These are phyloP conservation scores for Neodiprion fabricii DNA, from an alignment of 1,140 invertebrate genomes.

Conservation along the genomic window DNA sequence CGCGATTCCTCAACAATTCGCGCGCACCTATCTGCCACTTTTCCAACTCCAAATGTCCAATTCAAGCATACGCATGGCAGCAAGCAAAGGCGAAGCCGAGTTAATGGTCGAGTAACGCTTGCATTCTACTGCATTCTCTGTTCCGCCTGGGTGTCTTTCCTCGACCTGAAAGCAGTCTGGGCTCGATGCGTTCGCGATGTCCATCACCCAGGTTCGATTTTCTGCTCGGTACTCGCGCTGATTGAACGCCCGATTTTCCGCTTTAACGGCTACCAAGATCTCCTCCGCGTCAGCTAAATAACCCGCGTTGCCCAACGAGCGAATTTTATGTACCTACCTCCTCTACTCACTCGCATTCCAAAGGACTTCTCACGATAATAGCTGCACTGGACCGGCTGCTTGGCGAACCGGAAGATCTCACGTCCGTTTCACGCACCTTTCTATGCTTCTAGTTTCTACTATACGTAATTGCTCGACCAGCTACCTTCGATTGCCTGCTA, in stretches of 20 bases:
- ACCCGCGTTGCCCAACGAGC: not conserved
- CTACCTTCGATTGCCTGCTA: too few relatives aligned
- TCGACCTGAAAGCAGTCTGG: too few relatives aligned
- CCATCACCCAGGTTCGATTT: not conserved
- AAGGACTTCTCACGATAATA: not conserved
- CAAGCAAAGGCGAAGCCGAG: too few relatives aligned
- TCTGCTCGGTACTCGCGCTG: not conserved
- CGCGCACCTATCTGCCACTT: too few relatives aligned
- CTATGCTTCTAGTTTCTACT: too few relatives aligned
- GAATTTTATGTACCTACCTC: conserved; percentile 2
- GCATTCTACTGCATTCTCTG: not conserved
- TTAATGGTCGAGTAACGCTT: too few relatives aligned
- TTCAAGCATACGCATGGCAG: too few relatives aligned
- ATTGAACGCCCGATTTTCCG: not conserved
- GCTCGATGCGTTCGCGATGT: too few relatives aligned
- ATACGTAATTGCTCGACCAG: too few relatives aligned
- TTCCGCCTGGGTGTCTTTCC: not conserved
- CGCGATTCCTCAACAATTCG: too few relatives aligned
- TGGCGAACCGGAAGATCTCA: not conserved
- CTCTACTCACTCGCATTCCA: not conserved
- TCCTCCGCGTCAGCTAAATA: not conserved
- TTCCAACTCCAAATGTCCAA: too few relatives aligned
- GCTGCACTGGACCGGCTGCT: not conserved
- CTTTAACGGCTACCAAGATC: not conserved
- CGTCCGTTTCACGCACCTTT: conserved; percentile 1